These are phyloP conservation scores for Syngnathus floridae DNA, from an alignment of 2,113 vertebrate species.

Conservation along the genomic window DNA sequence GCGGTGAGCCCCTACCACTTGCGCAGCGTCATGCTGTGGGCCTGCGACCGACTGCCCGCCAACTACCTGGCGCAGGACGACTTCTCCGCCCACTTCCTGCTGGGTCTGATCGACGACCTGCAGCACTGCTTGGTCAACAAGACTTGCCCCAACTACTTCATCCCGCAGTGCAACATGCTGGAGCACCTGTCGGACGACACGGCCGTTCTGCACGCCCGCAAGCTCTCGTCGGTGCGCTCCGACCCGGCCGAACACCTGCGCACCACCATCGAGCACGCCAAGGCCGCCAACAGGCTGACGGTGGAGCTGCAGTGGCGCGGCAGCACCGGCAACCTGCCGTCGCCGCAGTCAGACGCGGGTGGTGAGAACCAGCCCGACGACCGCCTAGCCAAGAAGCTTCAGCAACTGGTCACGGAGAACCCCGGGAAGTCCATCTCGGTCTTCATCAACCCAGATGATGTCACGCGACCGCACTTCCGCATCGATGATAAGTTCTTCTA, in stretches of 20 bases:
- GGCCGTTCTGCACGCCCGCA: slow-evolving; percentile 84
- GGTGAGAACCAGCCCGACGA: slow-evolving; percentile 82
- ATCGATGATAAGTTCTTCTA: slow-evolving; percentile 99
- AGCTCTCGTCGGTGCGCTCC: slow-evolving; percentile 87
- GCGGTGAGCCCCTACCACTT: slow-evolving; percentile 94
- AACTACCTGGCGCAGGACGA: slow-evolving; percentile 87
- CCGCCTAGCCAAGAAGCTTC: slow-evolving; percentile 93
- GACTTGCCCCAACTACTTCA: slow-evolving; percentile 97
- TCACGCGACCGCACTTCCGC: slow-evolving; percentile 93
- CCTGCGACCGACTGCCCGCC: slow-evolving; percentile 90
- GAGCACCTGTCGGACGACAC: slow-evolving; percentile 89
- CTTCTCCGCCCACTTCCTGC: slow-evolving; percentile 84
- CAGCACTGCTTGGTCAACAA: slow-evolving; percentile 95
- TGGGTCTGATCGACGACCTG: slow-evolving; percentile 94
- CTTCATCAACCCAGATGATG: slow-evolving; percentile 97
- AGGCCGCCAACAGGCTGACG: slow-evolving; percentile 84
- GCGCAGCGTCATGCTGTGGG: slow-evolving; percentile 96
- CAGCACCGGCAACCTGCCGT: slow-evolving; percentile 74
- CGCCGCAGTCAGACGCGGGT: slow-evolving; percentile 81
- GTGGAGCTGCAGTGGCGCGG: slow-evolving; percentile 83
- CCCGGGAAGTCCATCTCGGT: slow-evolving; percentile 96
- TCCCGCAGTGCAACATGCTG: slow-evolving; percentile 97
- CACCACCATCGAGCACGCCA: slow-evolving; percentile 88
- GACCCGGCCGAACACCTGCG: slow-evolving; percentile 90
- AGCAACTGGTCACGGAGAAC: slow-evolving; percentile 97